Conservation (phyloP, 2,797 vertebrate genomes). For the Xerus rutilus region DNA sequence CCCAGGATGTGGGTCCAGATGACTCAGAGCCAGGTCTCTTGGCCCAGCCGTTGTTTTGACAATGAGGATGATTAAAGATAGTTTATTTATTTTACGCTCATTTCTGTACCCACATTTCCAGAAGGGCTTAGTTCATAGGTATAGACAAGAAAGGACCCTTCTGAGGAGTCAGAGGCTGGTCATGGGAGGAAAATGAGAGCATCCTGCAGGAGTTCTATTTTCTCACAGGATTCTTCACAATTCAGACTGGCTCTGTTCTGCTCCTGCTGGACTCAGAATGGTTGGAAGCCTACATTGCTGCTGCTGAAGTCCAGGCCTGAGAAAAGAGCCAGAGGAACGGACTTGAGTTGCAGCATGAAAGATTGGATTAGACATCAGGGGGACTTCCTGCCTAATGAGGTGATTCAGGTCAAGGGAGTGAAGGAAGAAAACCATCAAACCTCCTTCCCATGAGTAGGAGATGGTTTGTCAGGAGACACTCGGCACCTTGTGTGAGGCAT, state of each 20-base stretch:
- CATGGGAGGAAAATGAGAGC: not conserved
- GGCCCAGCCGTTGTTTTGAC: slow-evolving; percentile 58
- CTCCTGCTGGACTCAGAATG: not conserved
- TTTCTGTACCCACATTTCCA: slow-evolving; percentile 52
- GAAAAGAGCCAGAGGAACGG: not conserved
- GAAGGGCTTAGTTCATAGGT: slow-evolving; percentile 5
- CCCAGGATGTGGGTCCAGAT: not conserved
- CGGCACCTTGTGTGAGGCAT: not conserved
- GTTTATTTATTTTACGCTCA: slow-evolving; percentile 64
- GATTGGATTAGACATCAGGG: not conserved
- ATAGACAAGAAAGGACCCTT: slow-evolving; percentile 46
- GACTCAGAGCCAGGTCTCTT: slow-evolving; percentile 68
- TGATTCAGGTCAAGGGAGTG: not conserved
- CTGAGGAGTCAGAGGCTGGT: not conserved
- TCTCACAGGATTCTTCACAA: not conserved
- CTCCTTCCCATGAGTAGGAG: not conserved
- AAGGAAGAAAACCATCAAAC: not conserved
- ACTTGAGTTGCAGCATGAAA: not conserved
- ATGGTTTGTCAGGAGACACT: not conserved
- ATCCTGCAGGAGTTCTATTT: not conserved
- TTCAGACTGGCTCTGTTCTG: not conserved
- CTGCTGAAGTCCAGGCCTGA: not conserved
- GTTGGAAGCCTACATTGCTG: not conserved
- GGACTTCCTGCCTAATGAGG: not conserved
- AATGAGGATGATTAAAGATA: slow-evolving; percentile 55